phyloP scores from a whole-genome alignment of 2,888 invertebrate genomes.

The Carcina quercana region DNA sequence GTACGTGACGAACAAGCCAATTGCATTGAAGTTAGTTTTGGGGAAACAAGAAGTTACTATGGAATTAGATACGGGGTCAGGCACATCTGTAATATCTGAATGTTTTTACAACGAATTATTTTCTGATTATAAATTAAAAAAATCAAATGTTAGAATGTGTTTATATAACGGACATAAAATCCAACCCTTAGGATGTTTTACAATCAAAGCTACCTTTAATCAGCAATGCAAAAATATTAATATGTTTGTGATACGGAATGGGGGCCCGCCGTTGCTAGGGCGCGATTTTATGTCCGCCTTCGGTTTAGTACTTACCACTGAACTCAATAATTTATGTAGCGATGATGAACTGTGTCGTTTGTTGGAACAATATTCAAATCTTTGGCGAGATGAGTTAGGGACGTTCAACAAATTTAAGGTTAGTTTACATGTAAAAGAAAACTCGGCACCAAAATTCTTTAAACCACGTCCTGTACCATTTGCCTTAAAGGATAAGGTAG shows the following conservation, averaged over 20 bases:
- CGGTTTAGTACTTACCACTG: slow-evolving; percentile 6
- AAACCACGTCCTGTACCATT: slow-evolving; percentile 23
- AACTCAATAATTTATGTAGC: slow-evolving; percentile 1
- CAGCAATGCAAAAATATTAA: slow-evolving; percentile 8
- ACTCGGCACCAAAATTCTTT: slow-evolving; percentile 15
- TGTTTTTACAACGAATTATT: slow-evolving; percentile 10
- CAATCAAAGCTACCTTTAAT: slow-evolving; percentile 5
- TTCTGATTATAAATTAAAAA: slow-evolving; percentile 2
- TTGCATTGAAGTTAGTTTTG: slow-evolving; percentile 8
- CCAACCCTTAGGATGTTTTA: slow-evolving; percentile 15
- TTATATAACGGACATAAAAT: slow-evolving; percentile 22
- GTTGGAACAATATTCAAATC: slow-evolving; percentile 6
- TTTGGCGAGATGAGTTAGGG: slow-evolving; percentile 16
- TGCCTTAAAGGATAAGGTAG: slow-evolving; percentile 21
- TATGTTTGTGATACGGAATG: slow-evolving; percentile 17
- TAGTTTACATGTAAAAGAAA: slow-evolving; percentile 12
- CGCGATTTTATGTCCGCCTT: slow-evolving; percentile 17
- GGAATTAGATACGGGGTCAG: slow-evolving; percentile 18
- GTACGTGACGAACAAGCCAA: slow-evolving; percentile 14
- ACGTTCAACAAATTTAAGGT: slow-evolving; percentile 17
- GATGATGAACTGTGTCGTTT: slow-evolving; percentile 4
- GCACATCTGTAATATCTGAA: slow-evolving; percentile 15
- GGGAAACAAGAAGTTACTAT: slow-evolving; percentile 6
- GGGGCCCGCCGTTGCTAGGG: slow-evolving; percentile 15
- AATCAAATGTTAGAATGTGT: slow-evolving; percentile 17